These are phyloP conservation scores for Neolamprologus kungweensis DNA, from an alignment of 2,113 vertebrate genomes.

Conservation along the genomic window DNA sequence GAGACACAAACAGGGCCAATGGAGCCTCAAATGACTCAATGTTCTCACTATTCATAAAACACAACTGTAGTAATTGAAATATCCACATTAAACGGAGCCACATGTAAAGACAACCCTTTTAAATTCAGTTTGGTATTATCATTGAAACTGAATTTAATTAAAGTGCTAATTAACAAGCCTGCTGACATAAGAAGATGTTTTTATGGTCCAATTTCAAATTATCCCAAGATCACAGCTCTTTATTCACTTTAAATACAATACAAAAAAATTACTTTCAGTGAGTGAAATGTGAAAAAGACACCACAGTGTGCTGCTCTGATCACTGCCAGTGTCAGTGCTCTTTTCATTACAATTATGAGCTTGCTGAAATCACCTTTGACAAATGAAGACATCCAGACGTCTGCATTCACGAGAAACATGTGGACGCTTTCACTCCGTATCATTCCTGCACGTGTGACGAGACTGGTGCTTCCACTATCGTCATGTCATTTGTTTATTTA, in stretches of 20 bases:
- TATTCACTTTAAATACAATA: not conserved
- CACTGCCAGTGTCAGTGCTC: not conserved
- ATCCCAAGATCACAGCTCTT: not conserved
- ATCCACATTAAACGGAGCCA: slow-evolving; percentile 23
- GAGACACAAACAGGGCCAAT: slow-evolving; percentile 17
- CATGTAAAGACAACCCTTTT: slow-evolving; percentile 1
- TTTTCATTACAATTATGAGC: not conserved
- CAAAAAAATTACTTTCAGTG: not conserved
- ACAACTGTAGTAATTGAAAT: slow-evolving; percentile 17
- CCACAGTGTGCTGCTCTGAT: not conserved
- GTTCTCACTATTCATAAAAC: slow-evolving; percentile 21
- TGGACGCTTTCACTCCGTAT: not conserved
- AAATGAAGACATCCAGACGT: slow-evolving; percentile 63
- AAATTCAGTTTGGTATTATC: slow-evolving; percentile 11
- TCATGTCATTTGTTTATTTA: slow-evolving; percentile 27
- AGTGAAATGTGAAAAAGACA: not conserved
- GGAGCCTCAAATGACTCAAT: slow-evolving; percentile 16
- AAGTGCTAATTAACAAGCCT: not conserved
- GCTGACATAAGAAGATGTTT: not conserved
- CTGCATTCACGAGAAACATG: slow-evolving; percentile 19
- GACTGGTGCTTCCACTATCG: not conserved
- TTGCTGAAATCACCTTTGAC: slow-evolving; percentile 38
- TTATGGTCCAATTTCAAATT: not conserved
- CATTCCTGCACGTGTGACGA: not conserved
- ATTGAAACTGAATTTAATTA: slow-evolving; percentile 10